Percentiles rank a stretch among this genome's conserved stretches.
phyloP scores from a whole-genome alignment of 2,113 vertebrate species.

The Rhinopithecus roxellana region DNA sequence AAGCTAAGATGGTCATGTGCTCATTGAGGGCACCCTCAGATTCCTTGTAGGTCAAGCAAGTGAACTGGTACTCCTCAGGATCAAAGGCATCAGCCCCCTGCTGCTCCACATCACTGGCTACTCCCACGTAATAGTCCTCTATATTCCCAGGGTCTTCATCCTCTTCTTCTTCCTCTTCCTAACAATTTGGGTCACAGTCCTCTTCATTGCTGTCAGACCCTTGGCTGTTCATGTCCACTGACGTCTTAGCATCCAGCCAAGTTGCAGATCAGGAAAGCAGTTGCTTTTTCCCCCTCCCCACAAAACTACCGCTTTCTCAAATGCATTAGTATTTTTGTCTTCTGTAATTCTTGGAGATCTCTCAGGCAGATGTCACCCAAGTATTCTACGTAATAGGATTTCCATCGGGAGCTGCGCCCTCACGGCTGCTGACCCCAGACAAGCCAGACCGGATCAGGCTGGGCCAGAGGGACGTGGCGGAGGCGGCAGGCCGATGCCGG shows the following conservation, averaged over 20 bases:
- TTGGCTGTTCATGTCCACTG: constrained; percentile 99
- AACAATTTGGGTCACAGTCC: constrained; percentile 95
- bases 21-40: constrained; percentile 95
- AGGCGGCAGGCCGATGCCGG: rapidly evolving
- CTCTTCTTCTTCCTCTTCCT: constrained; percentile 94
- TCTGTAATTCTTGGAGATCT: constrained; percentile 76
- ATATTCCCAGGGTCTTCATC: constrained; percentile 95
- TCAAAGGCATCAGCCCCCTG: constrained; percentile 96
- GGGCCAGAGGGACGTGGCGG: too few relatives aligned
- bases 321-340: constrained; percentile 85
- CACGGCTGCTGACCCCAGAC: too few relatives aligned
- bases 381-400: constrained; percentile 59
- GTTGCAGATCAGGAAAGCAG: constrained; percentile 76
- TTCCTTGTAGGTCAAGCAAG: constrained; percentile 97
- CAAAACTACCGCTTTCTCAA: constrained; percentile 82
- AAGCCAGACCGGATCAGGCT: too few relatives aligned
- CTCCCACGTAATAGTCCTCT: constrained; percentile 94
- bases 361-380: constrained; percentile 48
- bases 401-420: constrained; percentile 39
- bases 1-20: constrained; percentile 95
- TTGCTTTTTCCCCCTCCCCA: constrained; percentile 76
- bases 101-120: constrained; percentile 96
- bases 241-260: constrained; percentile 90
- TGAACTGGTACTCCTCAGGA: constrained; percentile 97
- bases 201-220: constrained; percentile 99